Base-by-base conservation (phyloP, 2,797 vertebrate genomes). In the Myiotriccus ornatus region DNA sequence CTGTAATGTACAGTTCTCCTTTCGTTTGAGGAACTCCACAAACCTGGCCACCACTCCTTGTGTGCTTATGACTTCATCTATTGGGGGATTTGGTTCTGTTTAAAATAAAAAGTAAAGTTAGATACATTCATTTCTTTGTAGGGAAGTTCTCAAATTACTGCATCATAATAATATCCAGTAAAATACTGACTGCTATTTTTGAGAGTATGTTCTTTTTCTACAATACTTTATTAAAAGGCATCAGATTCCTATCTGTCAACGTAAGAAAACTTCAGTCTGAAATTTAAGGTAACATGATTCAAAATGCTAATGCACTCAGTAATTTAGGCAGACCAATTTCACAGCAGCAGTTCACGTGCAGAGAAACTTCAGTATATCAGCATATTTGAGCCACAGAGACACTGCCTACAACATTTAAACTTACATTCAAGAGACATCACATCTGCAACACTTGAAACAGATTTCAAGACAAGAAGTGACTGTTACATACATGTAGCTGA, bases 51-150 rank as follows among this genome's bases (percentile, higher is more conserved):
- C 99, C 64, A 99, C 99, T 74, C 99, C 99, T 81, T 98, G 97
- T 55, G 99, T 99, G 90, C 98, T 99, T 95, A 99, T 99, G 81
- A 99, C 99, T 98, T 99, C 99, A 95, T 99, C 98, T 92, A 99
- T 99, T 53, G 99, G 99, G 67, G 99, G 99, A 95, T 99, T 99
- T 71, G 99, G 99, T 94, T 99, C 99, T 99, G 97, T 96, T 95
- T 62, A 95, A 97, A 97, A 93, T 41, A 83, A 94, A 89, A 95
- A 63, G 10, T 18, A 63, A 84, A 25, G 60, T 92, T 63, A 88
- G 32, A 83, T 9, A 63, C 6, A 57, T 43, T 35, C 2, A 43
- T 39, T 74, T 68, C 23, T 85, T 62, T 41, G 9, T 14, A 28
- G 5, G 23, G 56, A 77, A 88, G 60, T 53, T 68, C 37, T 82